A percentile compares a stretch with the other conserved stretches of the same genome.
These are phyloP conservation scores for Pocillopora grandis DNA, from an alignment of 92 coral and sea anemone species.

Conservation along the genomic window DNA sequence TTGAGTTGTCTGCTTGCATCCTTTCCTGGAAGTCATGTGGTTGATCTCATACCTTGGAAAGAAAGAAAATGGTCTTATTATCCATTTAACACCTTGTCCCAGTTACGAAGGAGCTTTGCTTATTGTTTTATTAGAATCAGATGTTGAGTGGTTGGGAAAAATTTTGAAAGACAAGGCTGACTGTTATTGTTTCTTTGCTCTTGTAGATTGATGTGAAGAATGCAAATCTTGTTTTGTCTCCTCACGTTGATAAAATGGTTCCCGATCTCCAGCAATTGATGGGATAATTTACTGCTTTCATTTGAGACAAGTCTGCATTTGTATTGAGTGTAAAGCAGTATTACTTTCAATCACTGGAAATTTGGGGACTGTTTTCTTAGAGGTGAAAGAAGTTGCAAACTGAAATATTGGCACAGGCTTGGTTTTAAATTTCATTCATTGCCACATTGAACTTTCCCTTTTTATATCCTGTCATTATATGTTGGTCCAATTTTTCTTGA, in stretches of 20 bases:
- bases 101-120: slow-evolving; percentile 9
- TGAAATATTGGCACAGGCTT: slow-evolving; percentile 3
- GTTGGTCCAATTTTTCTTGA: neutral
- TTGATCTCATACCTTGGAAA: slow-evolving; percentile 75
- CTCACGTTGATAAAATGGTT: slow-evolving; percentile 23
- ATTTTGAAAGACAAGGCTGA: neutral
- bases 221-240: slow-evolving; percentile 14
- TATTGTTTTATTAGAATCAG: no score
- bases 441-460: neutral
- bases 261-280: neutral
- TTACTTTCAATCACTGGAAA: slow-evolving; percentile 5
- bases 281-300: neutral
- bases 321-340: slow-evolving; percentile 6
- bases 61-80: slow-evolving; percentile 44
- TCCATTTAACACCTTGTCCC: slow-evolving; percentile 64
- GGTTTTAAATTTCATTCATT: neutral
- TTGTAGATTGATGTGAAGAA: neutral
- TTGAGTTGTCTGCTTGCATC: slow-evolving; percentile 59
- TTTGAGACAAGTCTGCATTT: slow-evolving; percentile 14
- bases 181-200: neutral
- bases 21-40: slow-evolving; percentile 57
- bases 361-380: slow-evolving; percentile 14
- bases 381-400: slow-evolving; percentile 11
- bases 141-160: neutral
- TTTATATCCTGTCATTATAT: neutral